Evolutionary conservation across 2,888 invertebrate genomes (phyloP).

Genomic region (Neuroscelio doddi): DNA sequence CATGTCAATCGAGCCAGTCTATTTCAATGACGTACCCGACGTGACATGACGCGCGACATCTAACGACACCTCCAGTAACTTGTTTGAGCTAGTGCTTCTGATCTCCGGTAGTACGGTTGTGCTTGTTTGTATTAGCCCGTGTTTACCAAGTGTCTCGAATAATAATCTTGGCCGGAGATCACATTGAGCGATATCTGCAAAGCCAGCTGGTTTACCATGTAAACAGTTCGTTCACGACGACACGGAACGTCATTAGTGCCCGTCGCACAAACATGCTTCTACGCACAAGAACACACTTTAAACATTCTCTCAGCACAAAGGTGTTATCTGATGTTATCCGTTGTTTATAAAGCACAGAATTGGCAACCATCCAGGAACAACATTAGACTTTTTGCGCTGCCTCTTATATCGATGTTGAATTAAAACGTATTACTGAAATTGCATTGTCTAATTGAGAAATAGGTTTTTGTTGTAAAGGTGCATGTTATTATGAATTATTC

Average conservation of each 20-base stretch:
- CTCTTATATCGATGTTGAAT: too few relatives aligned
- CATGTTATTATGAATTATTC: too few relatives aligned
- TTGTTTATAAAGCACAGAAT: slow-evolving; percentile 29
- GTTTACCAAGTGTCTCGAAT: slow-evolving; percentile 47
- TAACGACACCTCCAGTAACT: slow-evolving; percentile 37
- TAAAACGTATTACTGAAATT: too few relatives aligned
- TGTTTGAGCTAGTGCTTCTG: slow-evolving; percentile 33
- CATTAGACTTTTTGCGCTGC: slow-evolving; percentile 8
- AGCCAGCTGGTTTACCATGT: slow-evolving; percentile 61
- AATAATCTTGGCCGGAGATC: slow-evolving; percentile 48
- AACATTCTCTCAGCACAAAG: slow-evolving; percentile 37
- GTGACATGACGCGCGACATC: slow-evolving; percentile 39
- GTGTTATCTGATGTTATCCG: slow-evolving; percentile 43
- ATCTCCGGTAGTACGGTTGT: slow-evolving; percentile 29
- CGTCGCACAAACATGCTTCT: slow-evolving; percentile 54
- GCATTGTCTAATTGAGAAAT: too few relatives aligned
- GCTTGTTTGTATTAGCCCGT: slow-evolving; percentile 40
- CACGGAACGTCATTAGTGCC: slow-evolving; percentile 66
- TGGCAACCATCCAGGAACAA: slow-evolving; percentile 25
- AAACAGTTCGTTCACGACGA: slow-evolving; percentile 63
- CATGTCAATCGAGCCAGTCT: slow-evolving; percentile 51
- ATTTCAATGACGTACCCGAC: slow-evolving; percentile 38
- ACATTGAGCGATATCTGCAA: slow-evolving; percentile 45
- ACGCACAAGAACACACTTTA: slow-evolving; percentile 39
- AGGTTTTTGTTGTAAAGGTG: too few relatives aligned